Percentiles rank a stretch among this genome's conserved stretches.
phyloP scores from a whole-genome alignment of 2,888 invertebrate genomes.

The Pseudococcus jackbeardsleyi region DNA sequence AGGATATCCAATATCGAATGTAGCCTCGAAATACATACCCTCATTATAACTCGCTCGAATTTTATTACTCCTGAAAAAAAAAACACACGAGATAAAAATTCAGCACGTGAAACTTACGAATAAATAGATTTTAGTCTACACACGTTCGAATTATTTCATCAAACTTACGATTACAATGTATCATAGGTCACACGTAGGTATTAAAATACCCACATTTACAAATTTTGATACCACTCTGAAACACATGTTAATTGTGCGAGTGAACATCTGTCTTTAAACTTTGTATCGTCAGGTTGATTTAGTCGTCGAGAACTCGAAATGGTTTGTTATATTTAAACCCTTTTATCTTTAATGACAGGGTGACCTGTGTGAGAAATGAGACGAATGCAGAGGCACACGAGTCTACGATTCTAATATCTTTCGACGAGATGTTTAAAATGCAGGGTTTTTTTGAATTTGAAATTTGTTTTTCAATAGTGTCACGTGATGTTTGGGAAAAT shows the following conservation, averaged over 20 bases:
- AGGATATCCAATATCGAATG: slow-evolving; percentile 21
- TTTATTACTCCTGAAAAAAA: slow-evolving; percentile 57
- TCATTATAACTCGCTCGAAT: slow-evolving; percentile 45
- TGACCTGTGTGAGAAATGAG: slow-evolving; percentile 4
- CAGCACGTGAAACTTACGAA: not conserved
- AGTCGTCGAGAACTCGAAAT: not conserved
- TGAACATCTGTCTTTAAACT: slow-evolving; percentile 24
- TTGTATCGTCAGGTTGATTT: slow-evolving; percentile 36
- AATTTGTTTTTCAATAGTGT: not conserved
- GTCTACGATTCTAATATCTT: not conserved
- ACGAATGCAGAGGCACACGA: not conserved
- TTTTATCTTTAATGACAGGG: slow-evolving; percentile 43
- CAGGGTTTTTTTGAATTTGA: not conserved
- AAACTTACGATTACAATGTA: slow-evolving; percentile 34
- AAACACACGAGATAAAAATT: slow-evolving; percentile 31
- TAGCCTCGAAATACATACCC: slow-evolving; percentile 26
- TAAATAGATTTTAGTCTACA: not conserved
- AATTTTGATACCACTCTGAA: not conserved
- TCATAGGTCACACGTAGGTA: slow-evolving; percentile 31
- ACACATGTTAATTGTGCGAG: not conserved
- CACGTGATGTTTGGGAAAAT: not conserved
- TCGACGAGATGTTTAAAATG: not conserved
- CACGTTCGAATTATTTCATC: not conserved
- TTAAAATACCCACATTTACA: not conserved
- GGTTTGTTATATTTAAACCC: slow-evolving; percentile 17